These are phyloP conservation scores for Leptocoma aspasia DNA, from an alignment of 2,113 vertebrate species.

Conservation along the genomic window DNA sequence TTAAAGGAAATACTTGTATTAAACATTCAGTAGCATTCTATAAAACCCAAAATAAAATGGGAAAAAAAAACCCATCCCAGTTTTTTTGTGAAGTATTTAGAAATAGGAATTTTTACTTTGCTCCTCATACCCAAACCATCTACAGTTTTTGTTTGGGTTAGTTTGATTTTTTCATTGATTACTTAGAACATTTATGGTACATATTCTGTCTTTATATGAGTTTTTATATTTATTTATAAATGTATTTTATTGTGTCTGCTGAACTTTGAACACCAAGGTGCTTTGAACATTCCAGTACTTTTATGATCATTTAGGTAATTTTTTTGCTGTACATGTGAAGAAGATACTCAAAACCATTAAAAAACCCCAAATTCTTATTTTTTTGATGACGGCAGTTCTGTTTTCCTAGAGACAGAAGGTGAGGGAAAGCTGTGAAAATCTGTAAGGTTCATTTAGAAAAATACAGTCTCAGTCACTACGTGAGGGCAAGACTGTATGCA, in stretches of 20 bases:
- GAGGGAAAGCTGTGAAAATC: not conserved
- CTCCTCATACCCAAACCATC: not conserved
- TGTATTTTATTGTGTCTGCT: not conserved
- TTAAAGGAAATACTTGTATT: slow-evolving; percentile 49
- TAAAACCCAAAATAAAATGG: not conserved
- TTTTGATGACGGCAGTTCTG: not conserved
- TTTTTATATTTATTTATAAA: not conserved
- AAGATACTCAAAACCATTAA: not conserved
- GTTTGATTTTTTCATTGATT: not conserved
- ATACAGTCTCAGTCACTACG: rapidly evolving
- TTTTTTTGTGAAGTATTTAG: slow-evolving; percentile 47
- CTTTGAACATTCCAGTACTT: not conserved
- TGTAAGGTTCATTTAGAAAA: not conserved
- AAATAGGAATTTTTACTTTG: slow-evolving; percentile 35
- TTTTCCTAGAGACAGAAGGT: not conserved
- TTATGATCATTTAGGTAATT: not conserved
- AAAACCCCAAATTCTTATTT: not conserved
- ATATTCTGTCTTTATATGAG: not conserved
- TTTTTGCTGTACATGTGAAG: not conserved
- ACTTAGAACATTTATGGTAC: not conserved
- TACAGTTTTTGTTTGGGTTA: not conserved
- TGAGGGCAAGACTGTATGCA: not conserved
- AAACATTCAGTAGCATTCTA: slow-evolving; percentile 56
- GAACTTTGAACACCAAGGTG: not conserved
- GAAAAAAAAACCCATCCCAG: not conserved